A percentile compares a stretch with the other conserved stretches of the same genome.
phyloP scores from a whole-genome alignment of 2,113 vertebrate genomes.

The Notothenia coriiceps region DNA sequence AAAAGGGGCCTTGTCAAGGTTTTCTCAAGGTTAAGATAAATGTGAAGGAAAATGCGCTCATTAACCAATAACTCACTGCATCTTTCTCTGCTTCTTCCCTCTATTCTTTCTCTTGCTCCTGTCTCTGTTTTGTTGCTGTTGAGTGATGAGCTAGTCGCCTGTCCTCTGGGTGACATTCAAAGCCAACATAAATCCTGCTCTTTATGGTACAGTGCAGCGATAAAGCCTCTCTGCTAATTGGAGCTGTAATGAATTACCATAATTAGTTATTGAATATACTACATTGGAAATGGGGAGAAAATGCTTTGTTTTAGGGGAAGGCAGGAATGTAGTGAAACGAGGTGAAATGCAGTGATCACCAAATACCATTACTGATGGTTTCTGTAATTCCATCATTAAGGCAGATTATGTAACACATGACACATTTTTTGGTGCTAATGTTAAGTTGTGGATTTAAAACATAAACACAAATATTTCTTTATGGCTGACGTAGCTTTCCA shows the following conservation, averaged over 20 bases:
- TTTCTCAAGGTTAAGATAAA: conserved; percentile 68
- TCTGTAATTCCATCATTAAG: conserved; percentile 20
- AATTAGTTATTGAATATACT: conserved; percentile 99
- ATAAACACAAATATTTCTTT: conserved; percentile 87
- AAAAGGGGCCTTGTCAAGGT: conserved; percentile 49
- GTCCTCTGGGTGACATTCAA: conserved; percentile 99
- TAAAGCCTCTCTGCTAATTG: conserved; percentile 99
- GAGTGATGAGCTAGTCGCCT: conserved; percentile 93
- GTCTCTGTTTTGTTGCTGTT: conserved; percentile 88
- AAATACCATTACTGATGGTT: background rate
- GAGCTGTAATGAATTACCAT: conserved; percentile 99
- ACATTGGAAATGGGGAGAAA: conserved; percentile 87
- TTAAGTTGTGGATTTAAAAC: conserved; percentile 22
- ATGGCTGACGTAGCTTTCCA: conserved; percentile 88
- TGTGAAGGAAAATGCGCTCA: conserved; percentile 54
- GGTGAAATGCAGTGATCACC: conserved; percentile 1
- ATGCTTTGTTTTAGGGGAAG: conserved; percentile 85
- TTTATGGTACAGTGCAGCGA: conserved; percentile 96
- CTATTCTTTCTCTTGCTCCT: conserved; percentile 49
- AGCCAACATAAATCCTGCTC: conserved; percentile 97
- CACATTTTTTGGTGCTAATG: conserved; percentile 7
- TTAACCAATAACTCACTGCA: conserved; percentile 67
- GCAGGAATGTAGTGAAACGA: conserved; percentile 14
- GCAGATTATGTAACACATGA: conserved; percentile 22
- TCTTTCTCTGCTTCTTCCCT: conserved; percentile 46